phyloP scores from a whole-genome alignment of 2,113 vertebrate genomes.

The Tupaia tana region DNA sequence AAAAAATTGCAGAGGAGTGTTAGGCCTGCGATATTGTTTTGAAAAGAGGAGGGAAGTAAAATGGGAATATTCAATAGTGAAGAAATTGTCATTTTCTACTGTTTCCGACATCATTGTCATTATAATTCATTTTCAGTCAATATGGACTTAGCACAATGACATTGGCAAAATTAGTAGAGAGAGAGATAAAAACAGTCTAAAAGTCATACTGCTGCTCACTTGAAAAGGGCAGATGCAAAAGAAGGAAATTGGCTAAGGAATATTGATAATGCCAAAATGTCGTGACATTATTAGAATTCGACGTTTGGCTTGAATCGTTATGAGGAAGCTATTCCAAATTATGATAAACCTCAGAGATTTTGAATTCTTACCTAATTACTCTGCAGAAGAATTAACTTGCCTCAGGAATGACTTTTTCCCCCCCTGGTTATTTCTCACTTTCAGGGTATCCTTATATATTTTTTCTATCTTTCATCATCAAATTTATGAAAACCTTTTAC shows the following conservation, averaged over 20 bases:
- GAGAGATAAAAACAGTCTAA: background rate
- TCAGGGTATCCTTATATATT: background rate
- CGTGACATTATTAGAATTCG: conserved; percentile 31
- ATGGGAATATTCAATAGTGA: background rate
- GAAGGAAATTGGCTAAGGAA: background rate
- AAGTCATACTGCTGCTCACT: background rate
- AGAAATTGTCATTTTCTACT: background rate
- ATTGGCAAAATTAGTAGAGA: background rate
- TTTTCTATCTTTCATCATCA: background rate
- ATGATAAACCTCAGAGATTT: background rate
- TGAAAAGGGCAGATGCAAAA: background rate
- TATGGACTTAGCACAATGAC: background rate
- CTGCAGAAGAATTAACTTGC: background rate
- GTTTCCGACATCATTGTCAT: background rate
- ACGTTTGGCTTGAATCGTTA: background rate
- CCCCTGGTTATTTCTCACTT: background rate
- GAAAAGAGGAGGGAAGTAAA: background rate
- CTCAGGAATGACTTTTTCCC: background rate
- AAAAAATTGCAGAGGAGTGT: background rate
- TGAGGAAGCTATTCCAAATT: background rate
- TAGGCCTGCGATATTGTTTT: background rate
- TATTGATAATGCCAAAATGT: conserved; percentile 4
- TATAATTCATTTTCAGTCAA: background rate
- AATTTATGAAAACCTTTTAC: background rate
- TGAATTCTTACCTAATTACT: conserved; percentile 5